Evolutionary conservation across 1,140 invertebrate genomes (phyloP).

Genomic region (Pogonognathellus flavescens): DNA sequence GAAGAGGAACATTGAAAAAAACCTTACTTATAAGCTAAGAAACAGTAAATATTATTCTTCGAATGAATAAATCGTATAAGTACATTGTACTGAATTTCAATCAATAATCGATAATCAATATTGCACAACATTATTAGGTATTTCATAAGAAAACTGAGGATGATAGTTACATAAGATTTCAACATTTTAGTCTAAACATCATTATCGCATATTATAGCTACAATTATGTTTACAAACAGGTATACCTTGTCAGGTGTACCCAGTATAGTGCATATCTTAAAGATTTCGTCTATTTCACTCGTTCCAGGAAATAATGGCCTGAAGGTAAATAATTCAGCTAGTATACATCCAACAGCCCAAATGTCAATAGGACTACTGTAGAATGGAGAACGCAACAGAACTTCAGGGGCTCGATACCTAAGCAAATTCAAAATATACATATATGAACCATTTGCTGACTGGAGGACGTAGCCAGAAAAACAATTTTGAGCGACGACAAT

Average conservation of each 20-base stretch:
- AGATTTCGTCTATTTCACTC: slow-evolving; percentile 98
- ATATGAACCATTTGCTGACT: neutral
- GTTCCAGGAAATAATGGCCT: slow-evolving; percentile 96
- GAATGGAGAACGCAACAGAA: slow-evolving; percentile 92
- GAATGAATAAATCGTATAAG: neutral
- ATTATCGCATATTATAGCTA: neutral
- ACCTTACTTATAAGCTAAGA: slow-evolving; percentile 5
- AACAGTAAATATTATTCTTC: neutral
- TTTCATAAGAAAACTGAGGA: neutral
- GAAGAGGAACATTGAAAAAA: neutral
- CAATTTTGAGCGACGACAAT: too few relatives aligned
- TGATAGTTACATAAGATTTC: neutral
- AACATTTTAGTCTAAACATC: neutral
- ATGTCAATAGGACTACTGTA: slow-evolving; percentile 98
- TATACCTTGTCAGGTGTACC: slow-evolving; percentile 92
- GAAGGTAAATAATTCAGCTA: slow-evolving; percentile 98
- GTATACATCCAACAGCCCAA: slow-evolving; percentile 94
- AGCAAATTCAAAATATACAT: slow-evolving; percentile 55
- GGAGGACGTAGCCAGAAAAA: too few relatives aligned
- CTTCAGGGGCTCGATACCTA: slow-evolving; percentile 94
- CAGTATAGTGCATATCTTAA: slow-evolving; percentile 95
- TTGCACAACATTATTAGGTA: neutral
- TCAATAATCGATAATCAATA: neutral
- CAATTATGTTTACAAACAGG: neutral
- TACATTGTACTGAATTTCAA: neutral